phyloP scores from a whole-genome alignment of 2,113 vertebrate genomes.

The Myrmophylax atrothorax region DNA sequence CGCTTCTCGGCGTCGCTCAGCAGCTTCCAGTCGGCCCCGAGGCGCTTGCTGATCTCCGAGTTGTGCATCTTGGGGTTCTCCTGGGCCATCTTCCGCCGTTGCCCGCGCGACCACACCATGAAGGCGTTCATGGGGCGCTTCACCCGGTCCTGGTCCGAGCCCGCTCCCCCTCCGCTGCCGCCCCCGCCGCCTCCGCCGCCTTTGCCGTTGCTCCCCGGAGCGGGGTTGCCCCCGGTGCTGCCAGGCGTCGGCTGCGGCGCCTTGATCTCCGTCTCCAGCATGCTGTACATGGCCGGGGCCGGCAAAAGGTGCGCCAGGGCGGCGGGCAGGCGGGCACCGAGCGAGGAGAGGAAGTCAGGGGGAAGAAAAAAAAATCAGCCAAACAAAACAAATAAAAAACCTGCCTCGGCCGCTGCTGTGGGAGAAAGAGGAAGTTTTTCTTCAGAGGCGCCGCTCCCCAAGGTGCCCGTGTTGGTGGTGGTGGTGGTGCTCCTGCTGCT shows the following conservation, averaged over 20 bases:
- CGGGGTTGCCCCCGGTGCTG: conserved; percentile 71
- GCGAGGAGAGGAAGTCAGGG: not conserved
- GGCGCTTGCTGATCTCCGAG: conserved; percentile 97
- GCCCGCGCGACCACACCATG: conserved; percentile 98
- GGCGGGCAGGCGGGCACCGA: conserved; percentile 66
- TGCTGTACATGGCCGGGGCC: conserved; percentile 89
- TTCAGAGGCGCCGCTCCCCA: not conserved
- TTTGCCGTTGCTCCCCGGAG: conserved; percentile 69
- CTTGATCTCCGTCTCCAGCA: conserved; percentile 95
- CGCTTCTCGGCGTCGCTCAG: conserved; percentile 95
- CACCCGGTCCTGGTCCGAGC: conserved; percentile 89
- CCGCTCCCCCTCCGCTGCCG: conserved; percentile 63
- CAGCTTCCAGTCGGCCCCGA: conserved; percentile 98
- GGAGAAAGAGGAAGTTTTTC: not conserved
- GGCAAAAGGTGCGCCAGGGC: conserved; percentile 76
- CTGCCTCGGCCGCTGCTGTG: not conserved
- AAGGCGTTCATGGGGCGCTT: conserved; percentile 99
- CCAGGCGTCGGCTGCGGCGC: conserved; percentile 78
- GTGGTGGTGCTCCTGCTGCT: too few relatives aligned
- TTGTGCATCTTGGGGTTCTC: conserved; percentile 99
- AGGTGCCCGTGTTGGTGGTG: not conserved
- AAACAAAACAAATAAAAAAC: not conserved
- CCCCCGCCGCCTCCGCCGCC: conserved; percentile 60
- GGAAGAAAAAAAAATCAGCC: not conserved
- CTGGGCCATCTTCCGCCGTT: conserved; percentile 96